phyloP scores from a whole-genome alignment of 1,140 invertebrate species.

The Manduca sexta region DNA sequence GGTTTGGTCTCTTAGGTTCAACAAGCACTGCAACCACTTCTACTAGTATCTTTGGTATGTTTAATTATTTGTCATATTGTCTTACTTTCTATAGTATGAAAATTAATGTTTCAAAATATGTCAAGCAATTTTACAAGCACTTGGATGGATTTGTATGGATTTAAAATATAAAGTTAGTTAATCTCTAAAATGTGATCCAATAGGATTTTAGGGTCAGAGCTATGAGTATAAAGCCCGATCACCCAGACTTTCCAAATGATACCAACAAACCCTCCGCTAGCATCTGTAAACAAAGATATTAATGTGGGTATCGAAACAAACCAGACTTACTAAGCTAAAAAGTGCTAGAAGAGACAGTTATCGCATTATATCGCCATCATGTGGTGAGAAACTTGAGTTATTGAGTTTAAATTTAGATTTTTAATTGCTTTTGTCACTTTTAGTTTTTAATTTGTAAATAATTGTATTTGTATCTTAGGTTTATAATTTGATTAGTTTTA shows the following conservation, averaged over 20 bases:
- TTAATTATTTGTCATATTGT: constrained; percentile 6
- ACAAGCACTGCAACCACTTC: constrained; percentile 28
- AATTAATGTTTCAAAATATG: no score
- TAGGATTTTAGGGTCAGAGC: no score
- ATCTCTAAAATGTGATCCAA: no score
- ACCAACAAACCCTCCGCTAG: constrained; percentile 4
- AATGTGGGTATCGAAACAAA: neutral
- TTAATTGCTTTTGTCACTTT: neutral
- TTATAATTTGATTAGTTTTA: no score
- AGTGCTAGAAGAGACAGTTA: constrained; percentile 38
- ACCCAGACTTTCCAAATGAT: constrained; percentile 41
- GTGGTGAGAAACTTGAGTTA: constrained; percentile 26
- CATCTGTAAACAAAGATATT: no score
- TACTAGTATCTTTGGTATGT: constrained; percentile 32
- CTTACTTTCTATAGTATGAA: no score
- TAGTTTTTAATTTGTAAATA: constrained; percentile 1
- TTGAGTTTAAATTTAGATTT: neutral
- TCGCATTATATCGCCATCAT: constrained; percentile 30
- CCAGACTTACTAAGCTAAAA: constrained; percentile 24
- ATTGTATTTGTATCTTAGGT: neutral
- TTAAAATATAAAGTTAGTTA: no score
- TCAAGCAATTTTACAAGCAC: no score
- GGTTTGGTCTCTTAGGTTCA: constrained; percentile 29
- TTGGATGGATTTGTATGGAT: no score
- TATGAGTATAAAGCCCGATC: constrained; percentile 28